Evolutionary conservation across 2,113 vertebrate species (phyloP), one percentile per base, ranked within the genome.

Genomic region (Pelodiscus sinensis): DNA sequence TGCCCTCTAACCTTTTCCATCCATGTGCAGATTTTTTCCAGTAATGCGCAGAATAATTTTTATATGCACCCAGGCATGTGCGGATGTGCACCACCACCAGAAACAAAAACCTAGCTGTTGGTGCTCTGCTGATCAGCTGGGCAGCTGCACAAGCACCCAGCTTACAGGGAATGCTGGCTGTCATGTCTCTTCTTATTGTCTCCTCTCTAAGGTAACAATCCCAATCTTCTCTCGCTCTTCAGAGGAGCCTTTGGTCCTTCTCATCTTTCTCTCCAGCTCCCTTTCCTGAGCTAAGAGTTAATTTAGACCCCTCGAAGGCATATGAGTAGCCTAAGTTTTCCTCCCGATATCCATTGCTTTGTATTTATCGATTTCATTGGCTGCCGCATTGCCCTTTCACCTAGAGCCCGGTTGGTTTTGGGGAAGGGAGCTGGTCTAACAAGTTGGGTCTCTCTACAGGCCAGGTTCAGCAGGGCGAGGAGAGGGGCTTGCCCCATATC

Each of bases 391-490:
- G n/a, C 22, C 19, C 3, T 89, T 82, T 81, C 86, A 21, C 27
- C 87, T 88, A 57, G 85, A 88, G 12, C 81, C 13, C 88, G 93
- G 84, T 56, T 80, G 25, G 82, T 68, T 80, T n/a, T 38, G 89
- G 73, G 81, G 18, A 0, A 1, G 73, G 31, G 50, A 77, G 89
- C 55, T 55, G 52, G n/a, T 1, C 91, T 81, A 57, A 62, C 77
- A 85, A 51, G 18, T 35, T 21, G 44, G 44, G 44, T 44, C 4
- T 44, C 9, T 16, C 51, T 95, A 52, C 89, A 91, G 84, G 90
- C 79, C 16, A 79, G 54, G 51, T 51, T 85, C 24, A 60, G 25
- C 5, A n/a, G 56, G 56, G 29, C 78, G 73, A 86, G 78, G 13
- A 29, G 8, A n/a, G 8, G n/a, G 65, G 65, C 18, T 71, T 71